Base-by-base conservation (phyloP, 2,888 invertebrate genomes). In the Ophion slaviceki region DNA sequence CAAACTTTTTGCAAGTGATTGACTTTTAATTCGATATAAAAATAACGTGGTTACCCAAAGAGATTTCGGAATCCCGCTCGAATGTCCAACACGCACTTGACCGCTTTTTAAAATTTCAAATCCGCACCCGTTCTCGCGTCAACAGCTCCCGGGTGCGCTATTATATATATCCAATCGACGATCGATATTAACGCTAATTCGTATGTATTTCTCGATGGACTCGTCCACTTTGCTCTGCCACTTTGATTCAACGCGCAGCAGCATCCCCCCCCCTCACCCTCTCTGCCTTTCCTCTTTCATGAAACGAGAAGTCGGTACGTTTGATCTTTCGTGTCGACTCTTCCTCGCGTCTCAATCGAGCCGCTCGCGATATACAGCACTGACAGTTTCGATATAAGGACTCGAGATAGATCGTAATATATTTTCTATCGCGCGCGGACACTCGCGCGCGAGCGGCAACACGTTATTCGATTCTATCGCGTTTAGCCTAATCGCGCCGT, bases 141-240 rank as follows among this genome's bases (percentile, higher is more conserved):
- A 62, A 78, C 47, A 40, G 77, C 80, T 81, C 61, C 77, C 80
- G 62, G 45, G 36, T 40, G 45, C 36, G 59, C 62, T 20, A 62
- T 85, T 64, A 47, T 28, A 20, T 11, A 57, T 62, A 81, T 67
- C 70, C 70, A 66, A 57, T 61, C 85, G 75, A 24, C 57, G 66
- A 82, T 85, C 85, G 59, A 75, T 76, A 79, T 79, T 79, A 68
- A 85, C 77, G 81, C 66, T 71, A 79, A 85, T 82, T 79, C 75
- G 64, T 78, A 82, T 81, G 85, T 79, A 75, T 82, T 85, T 79
- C 70, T 82, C 75, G 64, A 66, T 74, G 20, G 78, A 71, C 61
- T 78, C 82, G 75, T 82, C 82, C 85, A 85, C 85, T 82, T 79
- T 85, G 85, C 70, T 78, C 78, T n/a, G 77, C n/a, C 36, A 80